Base-by-base conservation (phyloP, 2,113 vertebrate genomes). In the Eira barbara region DNA sequence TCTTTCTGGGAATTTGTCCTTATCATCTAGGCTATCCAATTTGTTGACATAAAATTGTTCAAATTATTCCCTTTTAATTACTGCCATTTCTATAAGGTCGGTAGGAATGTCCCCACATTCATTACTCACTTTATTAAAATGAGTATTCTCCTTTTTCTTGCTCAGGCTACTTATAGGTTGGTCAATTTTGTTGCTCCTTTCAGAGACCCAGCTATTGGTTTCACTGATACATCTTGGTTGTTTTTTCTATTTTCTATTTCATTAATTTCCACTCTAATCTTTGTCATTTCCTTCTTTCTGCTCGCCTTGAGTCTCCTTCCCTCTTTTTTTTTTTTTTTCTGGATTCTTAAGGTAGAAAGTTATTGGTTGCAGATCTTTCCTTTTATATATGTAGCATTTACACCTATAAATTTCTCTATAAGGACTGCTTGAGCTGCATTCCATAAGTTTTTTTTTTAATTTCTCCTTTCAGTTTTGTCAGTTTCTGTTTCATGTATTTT, bases 171-270 rank as follows among this genome's bases (percentile, higher is more conserved):
- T 34, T 71, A 71, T 45, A 55, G 15, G 6, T 17, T 88, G 45
- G 25, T 65, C 52, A 83, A 80, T 94, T 92, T 92, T 92, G 36
- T 73, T 89, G n/a, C 88, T 96, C 27, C 84, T 85, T 89, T 84
- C 23, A 42, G 89, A 92, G 23, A 52, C 27, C 17, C 29, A 84
- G 36, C 47, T 84, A 59, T 96, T n/a, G 52, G 45, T 74, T 93
- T 91, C 63, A 82, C 4, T 63, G 34, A 82, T 52, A 89, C 31
- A 76, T 87, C 81, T 90, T 31, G 86, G 52, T 29, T 84, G 6
- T 47, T 81, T 59, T 95, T 69, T 49, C 74, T 78, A 47, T 83
- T 67, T 89, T 73, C 36, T 89, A 61, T 86, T 74, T 95, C 71
- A 81, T 76, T 86, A 86, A 86, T 81, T 94, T 76, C 18, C 23